These are phyloP conservation scores for Adela reaumurella DNA, from an alignment of 2,888 invertebrate species.

Conservation along the genomic window DNA sequence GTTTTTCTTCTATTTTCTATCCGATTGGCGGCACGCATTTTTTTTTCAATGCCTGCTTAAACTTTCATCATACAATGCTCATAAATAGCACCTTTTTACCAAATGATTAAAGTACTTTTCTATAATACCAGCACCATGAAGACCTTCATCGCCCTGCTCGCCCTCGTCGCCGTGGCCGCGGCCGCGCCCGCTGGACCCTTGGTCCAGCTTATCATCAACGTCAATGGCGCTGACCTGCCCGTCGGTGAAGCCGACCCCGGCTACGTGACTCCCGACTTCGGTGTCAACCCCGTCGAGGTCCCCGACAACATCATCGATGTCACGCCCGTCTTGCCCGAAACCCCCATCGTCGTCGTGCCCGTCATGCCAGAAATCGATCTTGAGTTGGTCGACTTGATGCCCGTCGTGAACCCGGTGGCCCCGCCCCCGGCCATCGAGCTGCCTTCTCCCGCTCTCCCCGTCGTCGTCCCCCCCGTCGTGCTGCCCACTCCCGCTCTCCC, in stretches of 20 bases:
- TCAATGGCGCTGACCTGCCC: constrained; percentile 15
- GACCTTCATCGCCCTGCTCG: constrained; percentile 22
- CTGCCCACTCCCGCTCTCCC: constrained; percentile 7
- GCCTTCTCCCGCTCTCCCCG: constrained; percentile 11
- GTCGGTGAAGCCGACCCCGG: constrained; percentile 10
- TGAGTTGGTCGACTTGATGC: constrained; percentile 5
- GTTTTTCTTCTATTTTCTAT: too few species aligned
- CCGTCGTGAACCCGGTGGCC: constrained; percentile 3
- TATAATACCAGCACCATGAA: constrained; percentile 20
- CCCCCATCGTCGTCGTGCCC: constrained; percentile 5
- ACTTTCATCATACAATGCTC: too few species aligned
- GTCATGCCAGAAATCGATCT: constrained; percentile 8
- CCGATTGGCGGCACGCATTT: too few species aligned
- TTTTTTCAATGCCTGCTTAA: too few species aligned
- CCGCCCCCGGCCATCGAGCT: constrained; percentile 7
- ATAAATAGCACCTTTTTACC: too few species aligned
- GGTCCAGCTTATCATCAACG: constrained; percentile 25
- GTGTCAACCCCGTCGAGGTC: constrained; percentile 7
- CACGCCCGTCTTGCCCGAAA: constrained; percentile 6
- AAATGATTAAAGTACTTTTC: constrained; percentile 6
- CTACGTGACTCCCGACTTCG: constrained; percentile 8
- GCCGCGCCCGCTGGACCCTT: constrained; percentile 24
- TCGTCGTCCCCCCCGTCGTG: constrained; percentile 2
- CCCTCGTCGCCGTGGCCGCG: constrained; percentile 23
- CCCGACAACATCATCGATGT: constrained; percentile 3